A percentile compares a stretch with the other conserved stretches of the same genome.
These are phyloP conservation scores for Stenopsyche tienmushanensis DNA, from an alignment of 1,140 invertebrate species.

Conservation along the genomic window DNA sequence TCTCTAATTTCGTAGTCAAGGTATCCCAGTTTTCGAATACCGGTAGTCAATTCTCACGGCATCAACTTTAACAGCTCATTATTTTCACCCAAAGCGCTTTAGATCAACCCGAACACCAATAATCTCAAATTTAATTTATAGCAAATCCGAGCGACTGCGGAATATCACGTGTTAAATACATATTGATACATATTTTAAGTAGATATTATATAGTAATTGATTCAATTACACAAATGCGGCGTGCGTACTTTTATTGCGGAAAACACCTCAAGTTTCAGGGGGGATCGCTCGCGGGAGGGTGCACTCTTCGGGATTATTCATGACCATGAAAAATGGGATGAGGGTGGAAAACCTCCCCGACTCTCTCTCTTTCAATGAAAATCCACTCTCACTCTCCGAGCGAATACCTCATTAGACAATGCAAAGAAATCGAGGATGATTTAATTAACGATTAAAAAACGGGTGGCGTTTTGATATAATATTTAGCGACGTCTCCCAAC, in stretches of 20 bases:
- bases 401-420: constrained; percentile 19
- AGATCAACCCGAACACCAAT: background rate
- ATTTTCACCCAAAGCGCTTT: background rate
- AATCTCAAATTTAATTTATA: background rate
- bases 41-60: constrained; percentile 23
- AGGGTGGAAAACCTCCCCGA: constrained; percentile 3
- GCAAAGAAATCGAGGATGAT: constrained; percentile 13
- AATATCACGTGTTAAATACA: too few species aligned
- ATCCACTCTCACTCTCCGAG: background rate
- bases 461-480: too few species aligned
- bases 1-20: constrained; percentile 13
- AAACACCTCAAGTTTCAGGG: constrained; percentile 13
- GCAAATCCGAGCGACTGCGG: too few species aligned
- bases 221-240: constrained; percentile 17
- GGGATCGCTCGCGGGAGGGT: too few species aligned
- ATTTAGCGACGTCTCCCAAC: too few species aligned
- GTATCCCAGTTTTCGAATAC: constrained; percentile 1
- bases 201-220: background rate
- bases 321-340: constrained; percentile 7
- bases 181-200: too few species aligned
- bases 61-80: constrained; percentile 14
- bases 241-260: constrained; percentile 5
- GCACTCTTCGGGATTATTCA: constrained; percentile 8
- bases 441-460: constrained; percentile 12
- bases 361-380: background rate